Evolutionary conservation across 2,797 vertebrate species (phyloP).

Genomic region (Sylvilagus floridanus): DNA sequence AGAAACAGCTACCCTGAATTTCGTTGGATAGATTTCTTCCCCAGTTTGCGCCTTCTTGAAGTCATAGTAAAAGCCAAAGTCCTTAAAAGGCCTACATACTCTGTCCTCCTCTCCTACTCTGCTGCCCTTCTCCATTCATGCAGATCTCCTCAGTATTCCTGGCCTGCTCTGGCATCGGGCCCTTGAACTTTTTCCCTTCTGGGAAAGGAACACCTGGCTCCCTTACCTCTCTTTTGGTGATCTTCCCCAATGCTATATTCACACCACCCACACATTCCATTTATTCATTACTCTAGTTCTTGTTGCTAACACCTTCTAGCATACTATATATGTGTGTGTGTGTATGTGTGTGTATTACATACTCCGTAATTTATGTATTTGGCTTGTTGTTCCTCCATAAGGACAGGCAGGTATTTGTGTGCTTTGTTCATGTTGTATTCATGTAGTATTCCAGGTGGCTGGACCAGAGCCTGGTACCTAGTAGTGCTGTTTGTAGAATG

Average conservation of each 20-base stretch:
- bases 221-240: not conserved
- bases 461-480: not conserved
- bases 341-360: no score
- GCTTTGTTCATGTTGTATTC: not conserved
- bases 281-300: not conserved
- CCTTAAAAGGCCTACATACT: not conserved
- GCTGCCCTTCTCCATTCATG: not conserved
- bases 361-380: not conserved
- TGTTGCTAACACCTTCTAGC: not conserved
- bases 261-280: not conserved
- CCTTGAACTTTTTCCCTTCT: not conserved
- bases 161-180: not conserved
- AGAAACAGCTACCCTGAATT: not conserved
- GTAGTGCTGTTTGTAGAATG: not conserved
- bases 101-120: not conserved
- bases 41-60: not conserved
- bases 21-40: not conserved
- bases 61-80: not conserved
- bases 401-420: not conserved
- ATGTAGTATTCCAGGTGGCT: not conserved
- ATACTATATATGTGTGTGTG: not conserved
- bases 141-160: not conserved
- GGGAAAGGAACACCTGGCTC: not conserved
- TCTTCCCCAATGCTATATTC: not conserved
- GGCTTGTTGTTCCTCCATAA: not conserved